phyloP scores from a whole-genome alignment of 1,140 invertebrate genomes.

The Octopus sinensis region DNA sequence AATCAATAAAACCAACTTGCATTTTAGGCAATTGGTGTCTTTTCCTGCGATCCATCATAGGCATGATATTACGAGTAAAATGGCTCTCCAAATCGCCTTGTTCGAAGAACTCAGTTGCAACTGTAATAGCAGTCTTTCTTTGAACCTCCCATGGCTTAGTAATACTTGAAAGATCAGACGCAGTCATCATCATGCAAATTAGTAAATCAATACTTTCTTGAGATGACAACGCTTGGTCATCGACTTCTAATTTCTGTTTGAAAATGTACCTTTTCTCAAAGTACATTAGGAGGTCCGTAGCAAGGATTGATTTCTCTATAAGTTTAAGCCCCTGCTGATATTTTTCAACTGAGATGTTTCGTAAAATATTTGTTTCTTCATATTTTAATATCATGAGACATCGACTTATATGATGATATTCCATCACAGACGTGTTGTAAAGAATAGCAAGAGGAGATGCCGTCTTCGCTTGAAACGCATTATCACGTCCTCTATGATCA shows the following conservation, averaged over 20 bases:
- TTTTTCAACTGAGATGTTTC: neutral
- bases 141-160: neutral
- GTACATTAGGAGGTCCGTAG: neutral
- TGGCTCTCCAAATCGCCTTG: slow-evolving; percentile 35
- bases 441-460: slow-evolving; percentile 50
- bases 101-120: neutral
- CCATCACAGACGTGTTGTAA: neutral
- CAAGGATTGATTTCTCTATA: neutral
- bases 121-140: neutral
- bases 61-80: neutral
- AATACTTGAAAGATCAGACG: neutral
- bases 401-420: neutral
- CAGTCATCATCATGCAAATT: neutral
- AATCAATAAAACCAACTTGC: neutral
- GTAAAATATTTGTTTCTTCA: neutral
- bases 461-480: slow-evolving; percentile 42
- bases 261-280: neutral
- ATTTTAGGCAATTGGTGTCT: neutral
- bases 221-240: neutral
- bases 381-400: neutral
- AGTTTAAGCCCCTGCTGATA: neutral
- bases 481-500: slow-evolving; percentile 48
- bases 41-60: neutral
- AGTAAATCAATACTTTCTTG: neutral
- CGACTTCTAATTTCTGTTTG: neutral